Conservation (phyloP, 64 coral and sea anemone species). For the Pocillopora damicornis region DNA sequence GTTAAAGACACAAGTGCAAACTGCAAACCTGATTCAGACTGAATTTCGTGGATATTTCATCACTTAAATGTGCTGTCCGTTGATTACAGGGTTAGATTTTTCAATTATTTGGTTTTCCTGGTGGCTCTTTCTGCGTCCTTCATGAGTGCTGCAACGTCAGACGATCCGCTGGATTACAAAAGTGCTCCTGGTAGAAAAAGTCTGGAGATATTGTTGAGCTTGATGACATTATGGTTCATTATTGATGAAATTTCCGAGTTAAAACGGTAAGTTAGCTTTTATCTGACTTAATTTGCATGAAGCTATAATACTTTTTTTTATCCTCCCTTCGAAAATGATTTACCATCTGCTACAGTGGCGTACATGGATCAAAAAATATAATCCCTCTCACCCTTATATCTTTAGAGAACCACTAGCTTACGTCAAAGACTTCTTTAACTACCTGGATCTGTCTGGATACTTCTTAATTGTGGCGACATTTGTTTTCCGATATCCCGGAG, state of each 20-base stretch:
- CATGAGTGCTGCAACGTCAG: not conserved
- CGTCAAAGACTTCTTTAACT: conserved; percentile 47
- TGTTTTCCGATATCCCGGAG: not conserved
- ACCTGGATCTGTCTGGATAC: conserved; percentile 57
- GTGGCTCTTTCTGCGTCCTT: not conserved
- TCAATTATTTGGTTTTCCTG: conserved; percentile 53
- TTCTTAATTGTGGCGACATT: not conserved
- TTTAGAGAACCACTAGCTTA: conserved; percentile 45
- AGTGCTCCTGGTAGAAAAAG: not conserved
- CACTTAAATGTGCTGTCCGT: not conserved
- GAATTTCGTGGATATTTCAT: not conserved
- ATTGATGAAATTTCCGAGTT: conserved; percentile 48
- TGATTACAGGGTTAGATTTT: conserved; percentile 17
- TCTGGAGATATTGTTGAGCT: not conserved
- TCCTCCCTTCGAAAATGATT: too few species aligned
- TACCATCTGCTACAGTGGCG: not conserved
- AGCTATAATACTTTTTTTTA: too few species aligned
- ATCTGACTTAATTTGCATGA: too few species aligned
- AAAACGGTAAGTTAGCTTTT: not conserved
- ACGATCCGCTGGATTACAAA: not conserved
- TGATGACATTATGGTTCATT: conserved; percentile 50
- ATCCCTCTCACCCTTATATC: not conserved
- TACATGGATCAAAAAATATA: not conserved
- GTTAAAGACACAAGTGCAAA: too few species aligned
- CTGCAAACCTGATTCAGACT: not conserved